Conservation (phyloP, 2,797 vertebrate genomes). For the Poliocrania exsul region DNA sequence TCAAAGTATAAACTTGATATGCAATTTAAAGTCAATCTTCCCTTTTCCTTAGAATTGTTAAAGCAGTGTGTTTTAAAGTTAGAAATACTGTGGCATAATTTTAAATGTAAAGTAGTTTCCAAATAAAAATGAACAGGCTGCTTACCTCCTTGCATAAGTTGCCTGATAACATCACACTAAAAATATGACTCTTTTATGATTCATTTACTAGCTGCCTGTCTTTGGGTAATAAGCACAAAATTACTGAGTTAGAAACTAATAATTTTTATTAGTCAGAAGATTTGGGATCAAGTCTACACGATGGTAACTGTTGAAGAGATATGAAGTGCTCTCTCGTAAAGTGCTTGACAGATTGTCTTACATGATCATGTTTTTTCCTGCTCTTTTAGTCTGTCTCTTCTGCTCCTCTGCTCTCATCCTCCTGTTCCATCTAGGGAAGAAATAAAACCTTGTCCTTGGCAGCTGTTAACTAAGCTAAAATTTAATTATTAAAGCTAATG, state of each 20-base stretch:
- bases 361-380: not conserved
- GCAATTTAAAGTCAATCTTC: not conserved
- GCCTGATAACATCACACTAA: not conserved
- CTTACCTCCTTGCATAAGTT: not conserved
- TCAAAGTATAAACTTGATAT: not conserved
- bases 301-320: not conserved
- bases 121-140: not conserved
- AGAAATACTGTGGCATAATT: not conserved
- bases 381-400: not conserved
- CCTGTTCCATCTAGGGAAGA: not conserved
- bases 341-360: not conserved
- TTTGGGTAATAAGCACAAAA: not conserved
- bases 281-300: not conserved
- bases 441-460: not conserved
- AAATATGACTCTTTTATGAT: fast-evolving
- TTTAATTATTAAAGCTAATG: not conserved
- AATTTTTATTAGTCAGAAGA: not conserved
- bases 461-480: not conserved
- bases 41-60: not conserved
- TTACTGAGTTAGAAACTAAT: not conserved
- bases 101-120: not conserved
- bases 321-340: not conserved
- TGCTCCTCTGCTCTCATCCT: not conserved
- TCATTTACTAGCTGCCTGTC: not conserved
- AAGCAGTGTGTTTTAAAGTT: not conserved